Evolutionary conservation across 2,113 vertebrate genomes (phyloP).

Genomic region (Regulus satrapa): DNA sequence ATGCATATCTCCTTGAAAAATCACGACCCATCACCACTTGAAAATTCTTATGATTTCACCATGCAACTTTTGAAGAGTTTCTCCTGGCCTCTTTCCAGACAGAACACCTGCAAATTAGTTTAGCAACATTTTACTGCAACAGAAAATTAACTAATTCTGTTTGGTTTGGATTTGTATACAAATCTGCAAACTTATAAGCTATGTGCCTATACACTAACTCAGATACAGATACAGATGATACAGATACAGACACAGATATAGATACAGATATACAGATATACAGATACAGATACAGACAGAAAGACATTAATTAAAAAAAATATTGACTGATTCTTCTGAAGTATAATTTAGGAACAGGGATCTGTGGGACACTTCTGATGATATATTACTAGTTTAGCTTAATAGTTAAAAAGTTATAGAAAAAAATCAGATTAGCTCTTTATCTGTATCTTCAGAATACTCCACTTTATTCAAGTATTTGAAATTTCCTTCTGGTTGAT

Average conservation of each 20-base stretch:
- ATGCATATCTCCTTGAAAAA: constrained; percentile 54
- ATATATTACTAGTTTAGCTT: background rate
- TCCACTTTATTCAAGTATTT: background rate
- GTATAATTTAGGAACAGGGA: background rate
- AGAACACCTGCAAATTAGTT: constrained; percentile 67
- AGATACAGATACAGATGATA: background rate
- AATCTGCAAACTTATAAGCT: background rate
- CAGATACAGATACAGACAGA: background rate
- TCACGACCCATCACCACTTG: constrained; percentile 54
- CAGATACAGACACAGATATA: background rate
- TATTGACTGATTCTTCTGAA: background rate
- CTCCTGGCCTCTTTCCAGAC: constrained; percentile 65
- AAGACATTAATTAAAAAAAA: constrained; percentile 24
- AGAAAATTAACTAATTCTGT: constrained; percentile 69
- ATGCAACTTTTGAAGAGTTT: constrained; percentile 53
- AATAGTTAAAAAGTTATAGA: background rate
- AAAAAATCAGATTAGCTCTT: background rate
- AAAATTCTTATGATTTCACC: constrained; percentile 66
- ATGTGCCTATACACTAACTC: background rate
- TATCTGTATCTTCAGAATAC: background rate
- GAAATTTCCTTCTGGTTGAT: background rate
- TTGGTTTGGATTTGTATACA: constrained; percentile 61
- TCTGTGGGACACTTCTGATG: background rate
- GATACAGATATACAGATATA: too few species aligned
- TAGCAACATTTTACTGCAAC: constrained; percentile 58